A percentile compares a stretch with the other conserved stretches of the same genome.
Conservation (phyloP, 2,797 vertebrate species). For the Natrix natrix region DNA sequence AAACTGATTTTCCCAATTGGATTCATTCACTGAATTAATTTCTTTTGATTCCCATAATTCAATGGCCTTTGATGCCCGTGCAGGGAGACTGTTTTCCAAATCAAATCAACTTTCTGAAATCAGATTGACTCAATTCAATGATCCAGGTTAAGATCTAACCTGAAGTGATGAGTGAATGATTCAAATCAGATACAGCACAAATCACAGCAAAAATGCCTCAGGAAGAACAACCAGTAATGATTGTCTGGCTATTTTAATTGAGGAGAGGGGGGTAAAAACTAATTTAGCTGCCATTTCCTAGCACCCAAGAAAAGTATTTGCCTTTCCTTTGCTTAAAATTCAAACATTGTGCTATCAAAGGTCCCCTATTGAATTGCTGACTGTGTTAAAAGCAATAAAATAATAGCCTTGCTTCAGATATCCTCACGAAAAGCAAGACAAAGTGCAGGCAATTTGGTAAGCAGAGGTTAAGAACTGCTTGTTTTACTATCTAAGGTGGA, state of each 20-base stretch:
- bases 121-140: not conserved
- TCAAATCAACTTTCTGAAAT: not conserved
- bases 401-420: not conserved
- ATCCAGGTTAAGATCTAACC: not conserved
- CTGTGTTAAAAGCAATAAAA: not conserved
- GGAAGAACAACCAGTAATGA: not conserved
- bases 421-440: not conserved
- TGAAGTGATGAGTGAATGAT: not conserved
- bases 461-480: not conserved
- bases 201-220: not conserved
- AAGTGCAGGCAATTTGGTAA: not conserved
- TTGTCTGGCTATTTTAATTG: not conserved
- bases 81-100: not conserved
- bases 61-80: not conserved
- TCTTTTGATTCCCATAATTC: not conserved
- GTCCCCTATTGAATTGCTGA: not conserved
- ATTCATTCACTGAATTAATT: not conserved
- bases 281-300: not conserved
- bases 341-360: not conserved
- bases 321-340: not conserved
- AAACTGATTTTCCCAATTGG: not conserved
- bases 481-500: not conserved
- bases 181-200: not conserved
- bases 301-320: not conserved
- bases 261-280: no score